phyloP scores from a whole-genome alignment of 2,797 vertebrate species.

The Peromyscus aztecus region DNA sequence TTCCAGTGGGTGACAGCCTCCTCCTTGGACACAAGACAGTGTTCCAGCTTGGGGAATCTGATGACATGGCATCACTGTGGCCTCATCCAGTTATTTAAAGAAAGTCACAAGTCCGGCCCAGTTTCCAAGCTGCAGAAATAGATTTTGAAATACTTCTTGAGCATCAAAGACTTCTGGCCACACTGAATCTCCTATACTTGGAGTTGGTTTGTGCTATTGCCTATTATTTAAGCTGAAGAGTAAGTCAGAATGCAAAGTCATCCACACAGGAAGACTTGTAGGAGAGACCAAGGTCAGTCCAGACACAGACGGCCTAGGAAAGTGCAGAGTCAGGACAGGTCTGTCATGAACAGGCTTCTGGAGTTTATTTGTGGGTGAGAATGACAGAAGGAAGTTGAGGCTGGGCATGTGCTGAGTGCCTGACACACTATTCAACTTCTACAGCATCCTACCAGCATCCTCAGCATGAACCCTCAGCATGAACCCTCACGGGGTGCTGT shows the following conservation, averaged over 20 bases:
- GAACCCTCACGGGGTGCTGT: not conserved
- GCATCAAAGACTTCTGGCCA: not conserved
- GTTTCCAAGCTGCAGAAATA: slow-evolving; percentile 1
- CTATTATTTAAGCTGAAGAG: not conserved
- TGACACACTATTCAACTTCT: too few relatives aligned
- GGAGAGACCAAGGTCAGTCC: not conserved
- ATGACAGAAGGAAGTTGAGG: not conserved
- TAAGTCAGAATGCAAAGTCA: not conserved
- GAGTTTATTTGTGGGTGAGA: not conserved
- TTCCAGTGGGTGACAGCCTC: not conserved
- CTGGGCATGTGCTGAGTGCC: not conserved
- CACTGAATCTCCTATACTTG: not conserved
- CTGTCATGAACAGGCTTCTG: not conserved
- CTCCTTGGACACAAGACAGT: not conserved
- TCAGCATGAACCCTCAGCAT: not conserved
- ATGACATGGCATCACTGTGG: not conserved
- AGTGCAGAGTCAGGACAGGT: not conserved
- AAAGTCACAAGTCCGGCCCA: not conserved
- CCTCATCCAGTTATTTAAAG: not conserved
- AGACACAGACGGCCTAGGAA: not conserved
- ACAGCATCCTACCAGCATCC: not conserved
- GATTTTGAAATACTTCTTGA: not conserved
- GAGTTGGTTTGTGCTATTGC: not conserved
- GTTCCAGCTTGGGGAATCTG: not conserved
- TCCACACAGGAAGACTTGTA: not conserved